A percentile compares a stretch with the other conserved stretches of the same genome.
phyloP scores from a whole-genome alignment of 2,797 vertebrate genomes.

The Gouania willdenowi region DNA sequence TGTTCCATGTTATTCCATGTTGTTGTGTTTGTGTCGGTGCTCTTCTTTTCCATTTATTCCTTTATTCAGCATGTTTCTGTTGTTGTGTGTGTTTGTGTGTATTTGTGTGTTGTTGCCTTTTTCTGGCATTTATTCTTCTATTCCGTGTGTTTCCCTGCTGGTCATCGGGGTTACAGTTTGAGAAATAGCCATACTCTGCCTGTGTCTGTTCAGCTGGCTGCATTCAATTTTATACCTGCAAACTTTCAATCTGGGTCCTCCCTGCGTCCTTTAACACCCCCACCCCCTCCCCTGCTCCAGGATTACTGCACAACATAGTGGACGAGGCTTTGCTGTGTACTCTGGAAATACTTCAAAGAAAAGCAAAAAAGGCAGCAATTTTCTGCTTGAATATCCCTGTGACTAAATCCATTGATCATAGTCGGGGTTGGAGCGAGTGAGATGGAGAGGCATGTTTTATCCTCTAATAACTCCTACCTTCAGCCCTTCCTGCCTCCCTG shows the following conservation, averaged over 20 bases:
- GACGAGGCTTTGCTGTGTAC: slow-evolving; percentile 73
- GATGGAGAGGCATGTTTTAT: slow-evolving; percentile 92
- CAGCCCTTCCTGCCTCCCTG: slow-evolving; percentile 83
- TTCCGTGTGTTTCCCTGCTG: slow-evolving; percentile 39
- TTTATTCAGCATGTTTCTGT: too few species aligned
- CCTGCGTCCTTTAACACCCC: slow-evolving; percentile 73
- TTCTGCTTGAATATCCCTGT: slow-evolving; percentile 99
- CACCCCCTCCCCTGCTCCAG: slow-evolving; percentile 50
- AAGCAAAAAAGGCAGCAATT: slow-evolving; percentile 96
- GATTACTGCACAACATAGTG: slow-evolving; percentile 76
- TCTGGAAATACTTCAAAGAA: slow-evolving; percentile 91
- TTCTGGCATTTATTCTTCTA: slow-evolving; percentile 32
- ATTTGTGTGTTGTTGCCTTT: too few species aligned
- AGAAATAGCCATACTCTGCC: slow-evolving; percentile 71
- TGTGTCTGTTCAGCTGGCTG: slow-evolving; percentile 76
- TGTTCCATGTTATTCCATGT: too few species aligned
- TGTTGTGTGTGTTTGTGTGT: too few species aligned
- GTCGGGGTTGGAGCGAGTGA: slow-evolving; percentile 91
- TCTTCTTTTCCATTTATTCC: too few species aligned
- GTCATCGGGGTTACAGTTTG: slow-evolving; percentile 55
- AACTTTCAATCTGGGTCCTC: slow-evolving; percentile 79
- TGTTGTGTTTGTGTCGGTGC: too few species aligned
- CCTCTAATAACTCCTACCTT: slow-evolving; percentile 99
- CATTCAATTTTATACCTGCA: slow-evolving; percentile 84
- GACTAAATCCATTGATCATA: slow-evolving; percentile 99